Evolutionary conservation across 1,140 invertebrate species (phyloP), one percentile per base, ranked within the genome.

Genomic region (Sesamia nonagrioides): DNA sequence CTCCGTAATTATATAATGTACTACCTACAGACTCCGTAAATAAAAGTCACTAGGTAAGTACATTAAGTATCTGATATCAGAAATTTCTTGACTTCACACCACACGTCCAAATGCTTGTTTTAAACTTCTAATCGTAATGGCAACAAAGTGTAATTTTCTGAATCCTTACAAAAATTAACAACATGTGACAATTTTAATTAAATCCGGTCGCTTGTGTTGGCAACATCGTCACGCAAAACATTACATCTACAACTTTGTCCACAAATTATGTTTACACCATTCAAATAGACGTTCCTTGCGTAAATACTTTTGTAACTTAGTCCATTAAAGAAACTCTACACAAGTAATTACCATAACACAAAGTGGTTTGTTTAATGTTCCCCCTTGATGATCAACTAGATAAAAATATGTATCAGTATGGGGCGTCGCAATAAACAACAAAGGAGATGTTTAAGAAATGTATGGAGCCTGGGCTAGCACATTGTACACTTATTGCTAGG

Each of bases 181-280:
- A 78, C 79, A 80, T 82, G 71, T 74, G 85, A 82, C 82, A 80
- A 80, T 89, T 68, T 91, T 88, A 91, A 92, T 91, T 91, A 89
- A 90, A 91, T 89, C 85, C 83, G 83, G 78, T 78, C 81, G 82
- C 83, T 87, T 88, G 88, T 90, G 88, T 86, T 80, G 82, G 77
- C 74, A 78, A 86, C 88, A 82, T 84, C 85, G 86, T 87, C 87
- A 81, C 84, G 75, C 85, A 79, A 87, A 88, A 86, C 88, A 89
- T 91, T 89, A 91, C 85, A 89, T 87, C 83, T 79, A 80, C 80
- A 91, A 92, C 86, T 91, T 92, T 86, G 74, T 86, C 89, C 86
- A 90, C 89, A 93, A 92, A 92, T 92, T 91, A 91, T 89, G 86
- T 92, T 90, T 92, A 88, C 88, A 90, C 88, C 88, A 90, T 90